phyloP scores from a whole-genome alignment of 2,113 vertebrate species.

The Microcebus murinus region DNA sequence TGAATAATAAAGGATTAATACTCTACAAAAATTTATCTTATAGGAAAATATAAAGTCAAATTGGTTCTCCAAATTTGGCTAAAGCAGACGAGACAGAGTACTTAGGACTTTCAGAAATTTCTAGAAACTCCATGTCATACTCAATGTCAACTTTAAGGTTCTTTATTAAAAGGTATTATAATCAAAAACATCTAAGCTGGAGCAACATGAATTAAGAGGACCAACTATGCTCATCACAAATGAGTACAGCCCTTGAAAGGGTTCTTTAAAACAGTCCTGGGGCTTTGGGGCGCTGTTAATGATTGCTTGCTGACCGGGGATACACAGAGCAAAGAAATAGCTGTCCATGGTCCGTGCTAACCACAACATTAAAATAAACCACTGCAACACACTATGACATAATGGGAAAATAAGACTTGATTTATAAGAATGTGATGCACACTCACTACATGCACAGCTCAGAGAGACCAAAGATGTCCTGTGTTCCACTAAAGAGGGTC shows the following conservation, averaged over 20 bases:
- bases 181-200: not conserved
- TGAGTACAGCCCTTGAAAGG: not conserved
- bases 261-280: not conserved
- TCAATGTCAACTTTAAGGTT: slow-evolving; percentile 20
- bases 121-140: not conserved
- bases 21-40: not conserved
- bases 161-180: not conserved
- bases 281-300: not conserved
- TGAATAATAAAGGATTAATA: not conserved
- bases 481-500: not conserved
- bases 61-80: not conserved
- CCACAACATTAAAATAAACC: not conserved
- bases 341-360: not conserved
- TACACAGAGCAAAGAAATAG: not conserved
- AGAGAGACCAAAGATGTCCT: not conserved
- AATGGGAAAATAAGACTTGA: not conserved
- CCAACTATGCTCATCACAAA: not conserved
- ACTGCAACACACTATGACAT: not conserved
- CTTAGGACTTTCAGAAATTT: not conserved
- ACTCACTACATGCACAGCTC: not conserved
- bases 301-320: not conserved
- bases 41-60: not conserved
- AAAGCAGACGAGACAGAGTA: not conserved
- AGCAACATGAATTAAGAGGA: not conserved
- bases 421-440: rapidly evolving